Conservation (phyloP, 2,888 invertebrate genomes). For the Priocnemis perturbator region DNA sequence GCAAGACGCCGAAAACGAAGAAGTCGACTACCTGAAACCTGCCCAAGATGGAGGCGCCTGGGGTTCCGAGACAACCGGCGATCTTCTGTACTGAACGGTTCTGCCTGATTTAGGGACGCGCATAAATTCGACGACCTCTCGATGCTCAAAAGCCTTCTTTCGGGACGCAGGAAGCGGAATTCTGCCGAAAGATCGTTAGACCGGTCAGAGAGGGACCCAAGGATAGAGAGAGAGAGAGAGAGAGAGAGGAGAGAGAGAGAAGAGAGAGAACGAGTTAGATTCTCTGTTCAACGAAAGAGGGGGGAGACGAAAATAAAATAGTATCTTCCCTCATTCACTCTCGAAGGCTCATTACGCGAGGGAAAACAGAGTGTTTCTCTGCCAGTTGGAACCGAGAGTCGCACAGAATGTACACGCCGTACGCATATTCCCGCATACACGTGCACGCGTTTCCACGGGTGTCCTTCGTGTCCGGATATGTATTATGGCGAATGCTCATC, state of each 20-base stretch:
- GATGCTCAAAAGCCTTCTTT: slow-evolving; percentile 21
- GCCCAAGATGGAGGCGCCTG: slow-evolving; percentile 74
- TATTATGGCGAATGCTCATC: no score
- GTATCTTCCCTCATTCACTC: no score
- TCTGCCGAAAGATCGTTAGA: no score
- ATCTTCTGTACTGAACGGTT: slow-evolving; percentile 73
- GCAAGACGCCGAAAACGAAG: slow-evolving; percentile 50
- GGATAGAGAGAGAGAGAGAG: not conserved
- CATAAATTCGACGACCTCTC: slow-evolving; percentile 3
- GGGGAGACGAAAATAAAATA: no score
- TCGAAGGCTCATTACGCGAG: no score
- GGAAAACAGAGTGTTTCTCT: no score
- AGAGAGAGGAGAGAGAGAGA: not conserved
- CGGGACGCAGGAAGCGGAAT: slow-evolving; percentile 18
- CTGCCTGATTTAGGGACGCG: not conserved
- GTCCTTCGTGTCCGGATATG: no score
- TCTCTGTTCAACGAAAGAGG: not conserved
- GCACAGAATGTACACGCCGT: no score
- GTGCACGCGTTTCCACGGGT: no score
- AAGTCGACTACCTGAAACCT: slow-evolving; percentile 73
- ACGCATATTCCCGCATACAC: no score
- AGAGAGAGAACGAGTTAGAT: not conserved
- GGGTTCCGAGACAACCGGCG: slow-evolving; percentile 75
- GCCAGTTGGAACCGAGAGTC: no score
- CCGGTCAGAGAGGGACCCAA: not conserved